Percentiles rank a stretch among this genome's conserved stretches.
phyloP scores from a whole-genome alignment of 1,140 invertebrate species.

The Neodiprion virginianus region DNA sequence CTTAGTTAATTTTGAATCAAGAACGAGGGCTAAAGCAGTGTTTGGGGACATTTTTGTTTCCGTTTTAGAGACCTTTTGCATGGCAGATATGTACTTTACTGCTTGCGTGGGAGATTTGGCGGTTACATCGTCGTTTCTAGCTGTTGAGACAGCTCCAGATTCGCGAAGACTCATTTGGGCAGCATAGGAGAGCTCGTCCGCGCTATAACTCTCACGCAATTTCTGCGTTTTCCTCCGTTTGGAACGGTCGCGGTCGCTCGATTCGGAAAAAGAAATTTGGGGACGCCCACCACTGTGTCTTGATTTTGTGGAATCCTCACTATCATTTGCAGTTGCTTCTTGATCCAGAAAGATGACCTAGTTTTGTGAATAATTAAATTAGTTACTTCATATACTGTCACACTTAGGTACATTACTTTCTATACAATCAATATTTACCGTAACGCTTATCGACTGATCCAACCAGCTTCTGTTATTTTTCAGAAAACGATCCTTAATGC shows the following conservation, averaged over 20 bases:
- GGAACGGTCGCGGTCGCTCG: conserved; percentile 1
- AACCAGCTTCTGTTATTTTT: no score
- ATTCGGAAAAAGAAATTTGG: conserved; percentile 1
- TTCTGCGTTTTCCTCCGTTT: conserved; percentile 19
- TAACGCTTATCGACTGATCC: no score
- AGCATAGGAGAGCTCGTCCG: conserved; percentile 9
- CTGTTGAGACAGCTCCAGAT: conserved; percentile 2
- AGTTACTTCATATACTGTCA: no score
- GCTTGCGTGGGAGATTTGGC: conserved; percentile 14
- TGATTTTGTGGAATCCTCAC: background rate
- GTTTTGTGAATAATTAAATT: no score
- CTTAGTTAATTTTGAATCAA: conserved; percentile 17
- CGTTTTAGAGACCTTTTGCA: background rate
- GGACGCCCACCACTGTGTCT: conserved; percentile 9
- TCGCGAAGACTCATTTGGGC: conserved; percentile 16
- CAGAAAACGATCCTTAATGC: no score
- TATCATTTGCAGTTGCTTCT: no score
- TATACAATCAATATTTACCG: no score
- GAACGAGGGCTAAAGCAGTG: background rate
- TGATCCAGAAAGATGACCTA: no score
- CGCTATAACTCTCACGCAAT: conserved; percentile 1
- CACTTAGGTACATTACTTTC: no score
- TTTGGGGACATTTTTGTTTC: conserved; percentile 1
- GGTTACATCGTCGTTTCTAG: conserved; percentile 8
- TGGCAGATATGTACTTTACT: background rate